Evolutionary conservation across 2,797 vertebrate species (phyloP), one percentile per base, ranked within the genome.

Genomic region (Bradypodion ventrale): DNA sequence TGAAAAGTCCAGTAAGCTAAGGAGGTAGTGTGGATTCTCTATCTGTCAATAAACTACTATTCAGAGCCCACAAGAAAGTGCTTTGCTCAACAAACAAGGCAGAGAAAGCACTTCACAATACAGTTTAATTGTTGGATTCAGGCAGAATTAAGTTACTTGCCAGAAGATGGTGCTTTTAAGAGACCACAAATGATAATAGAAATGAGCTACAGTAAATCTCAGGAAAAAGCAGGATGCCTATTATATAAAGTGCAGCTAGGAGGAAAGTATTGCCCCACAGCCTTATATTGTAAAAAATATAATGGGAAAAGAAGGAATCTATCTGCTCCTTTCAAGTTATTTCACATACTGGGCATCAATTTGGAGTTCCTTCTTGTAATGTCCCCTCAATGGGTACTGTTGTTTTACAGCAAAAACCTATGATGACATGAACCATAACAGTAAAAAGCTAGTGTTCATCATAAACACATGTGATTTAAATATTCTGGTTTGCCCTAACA

Each of bases 381-480:
- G 4, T 60, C 60, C 23, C 15, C 21, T 59, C 56, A 7, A 59
- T n/a, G 25, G 2, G 23, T 78, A 78, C 1, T 70, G 21, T 72
- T 72, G 44, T 89, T 84, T 80, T 4, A 8, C 75, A 62, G 10
- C 10, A 84, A 49, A 89, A 70, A 27, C 29, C 7, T 5, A 12
- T 1, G 10, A 60, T 25, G 56, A 56, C 27, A 40, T 70, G 27
- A 59, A 80, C 4, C 27, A 60, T 15, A 63, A 60, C 25, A 29
- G 37, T 37, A 77, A 60, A 40, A 52, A 86, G 37, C 0, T 68
- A 52, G 0, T 56, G 60, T 40, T 25, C 44, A 70, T 23, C 27
- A 72, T 78, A 76, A 60, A 62, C 19, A 7, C 1, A 68, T 42
- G 25, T 15, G 74, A 3, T 56, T 88, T 29, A 32, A 66, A 44